Evolutionary conservation across 2,797 vertebrate species (phyloP).

Genomic region (Chelonia mydas): DNA sequence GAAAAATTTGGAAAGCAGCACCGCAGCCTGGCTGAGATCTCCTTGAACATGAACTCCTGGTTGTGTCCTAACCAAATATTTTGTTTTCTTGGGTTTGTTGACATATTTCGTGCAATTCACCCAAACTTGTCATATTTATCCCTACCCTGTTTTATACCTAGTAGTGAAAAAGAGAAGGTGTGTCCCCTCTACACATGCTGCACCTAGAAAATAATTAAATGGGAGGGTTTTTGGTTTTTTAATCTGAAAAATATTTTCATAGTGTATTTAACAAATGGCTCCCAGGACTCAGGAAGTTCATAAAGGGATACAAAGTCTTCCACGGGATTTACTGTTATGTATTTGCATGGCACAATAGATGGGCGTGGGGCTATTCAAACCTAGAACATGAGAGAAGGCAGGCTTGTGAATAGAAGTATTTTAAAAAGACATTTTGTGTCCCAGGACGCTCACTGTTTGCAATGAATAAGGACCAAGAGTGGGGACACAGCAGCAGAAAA

Average conservation of each 20-base stretch:
- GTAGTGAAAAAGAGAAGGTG: not conserved
- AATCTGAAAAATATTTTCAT: not conserved
- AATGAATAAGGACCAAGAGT: not conserved
- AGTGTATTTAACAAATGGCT: not conserved
- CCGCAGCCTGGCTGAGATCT: not conserved
- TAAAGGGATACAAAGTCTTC: not conserved
- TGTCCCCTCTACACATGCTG: not conserved
- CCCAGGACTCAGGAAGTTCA: not conserved
- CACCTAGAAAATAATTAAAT: not conserved
- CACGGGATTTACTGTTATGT: accelerated
- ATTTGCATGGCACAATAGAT: not conserved
- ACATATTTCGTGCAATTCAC: not conserved
- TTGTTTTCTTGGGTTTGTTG: not conserved
- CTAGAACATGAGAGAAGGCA: not conserved
- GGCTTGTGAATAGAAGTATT: not conserved
- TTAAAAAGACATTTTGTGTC: not conserved
- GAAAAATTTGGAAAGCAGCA: not conserved
- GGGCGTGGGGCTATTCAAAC: accelerated
- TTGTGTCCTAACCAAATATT: not conserved
- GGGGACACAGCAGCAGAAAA: not conserved
- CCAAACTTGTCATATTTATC: not conserved
- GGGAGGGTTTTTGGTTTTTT: accelerated
- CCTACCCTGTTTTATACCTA: no score
- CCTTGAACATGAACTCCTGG: not conserved
- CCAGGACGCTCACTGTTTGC: not conserved